Percentiles rank a stretch among this genome's conserved stretches.
Evolutionary conservation across 2,113 vertebrate genomes (phyloP).

Genomic region (Bufo bufo): DNA sequence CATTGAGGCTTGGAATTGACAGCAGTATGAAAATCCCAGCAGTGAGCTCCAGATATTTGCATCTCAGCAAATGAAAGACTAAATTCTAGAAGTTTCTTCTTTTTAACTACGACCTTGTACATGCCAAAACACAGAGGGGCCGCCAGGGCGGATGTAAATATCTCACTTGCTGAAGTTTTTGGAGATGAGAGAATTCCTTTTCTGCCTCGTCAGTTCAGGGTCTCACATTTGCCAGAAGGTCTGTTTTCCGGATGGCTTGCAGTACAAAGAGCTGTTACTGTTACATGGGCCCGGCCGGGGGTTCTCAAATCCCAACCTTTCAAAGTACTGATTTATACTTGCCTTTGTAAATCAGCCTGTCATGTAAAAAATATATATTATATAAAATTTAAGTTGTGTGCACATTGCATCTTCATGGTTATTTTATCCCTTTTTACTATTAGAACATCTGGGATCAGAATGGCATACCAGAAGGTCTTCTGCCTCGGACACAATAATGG

Average conservation of each 20-base stretch:
- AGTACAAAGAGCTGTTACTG: constrained; percentile 55
- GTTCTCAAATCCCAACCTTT: constrained; percentile 56
- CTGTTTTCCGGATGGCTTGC: constrained; percentile 65
- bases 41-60: neutral
- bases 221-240: constrained; percentile 43
- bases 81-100: neutral
- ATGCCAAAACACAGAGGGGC: neutral
- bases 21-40: neutral
- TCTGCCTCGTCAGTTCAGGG: constrained; percentile 31
- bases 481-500: too few relatives aligned
- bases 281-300: constrained; percentile 58
- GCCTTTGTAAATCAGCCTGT: neutral
- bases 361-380: neutral
- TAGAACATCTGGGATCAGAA: too few relatives aligned
- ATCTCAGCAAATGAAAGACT: neutral
- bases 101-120: neutral
- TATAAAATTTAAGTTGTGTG: neutral
- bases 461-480: too few relatives aligned
- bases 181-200: constrained; percentile 56
- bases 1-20: neutral
- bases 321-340: constrained; percentile 26
- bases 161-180: constrained; percentile 20
- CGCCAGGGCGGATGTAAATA: neutral
- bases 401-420: neutral
- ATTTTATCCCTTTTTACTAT: too few relatives aligned